phyloP scores from a whole-genome alignment of 2,888 invertebrate species.

The Pheosia tremula region DNA sequence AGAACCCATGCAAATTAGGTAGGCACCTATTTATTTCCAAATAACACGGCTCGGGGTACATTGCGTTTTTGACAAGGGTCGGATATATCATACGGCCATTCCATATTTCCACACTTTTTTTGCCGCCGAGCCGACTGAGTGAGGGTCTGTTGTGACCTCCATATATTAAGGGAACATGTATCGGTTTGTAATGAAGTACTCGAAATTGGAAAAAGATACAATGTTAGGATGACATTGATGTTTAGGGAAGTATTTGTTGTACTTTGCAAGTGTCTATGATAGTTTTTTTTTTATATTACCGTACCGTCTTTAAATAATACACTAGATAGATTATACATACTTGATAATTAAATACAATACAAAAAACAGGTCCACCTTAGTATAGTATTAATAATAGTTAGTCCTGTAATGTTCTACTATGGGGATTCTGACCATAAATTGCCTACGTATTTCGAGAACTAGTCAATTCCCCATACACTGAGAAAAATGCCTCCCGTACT shows the following conservation, averaged over 20 bases:
- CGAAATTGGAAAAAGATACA: slow-evolving; percentile 41
- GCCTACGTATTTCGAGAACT: too few species aligned
- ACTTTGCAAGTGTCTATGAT: too few species aligned
- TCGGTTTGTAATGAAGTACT: slow-evolving; percentile 48
- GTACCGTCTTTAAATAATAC: too few species aligned
- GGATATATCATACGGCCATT: slow-evolving; percentile 60
- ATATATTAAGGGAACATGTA: slow-evolving; percentile 55
- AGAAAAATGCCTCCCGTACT: too few species aligned
- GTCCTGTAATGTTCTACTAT: too few species aligned
- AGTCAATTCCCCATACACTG: too few species aligned
- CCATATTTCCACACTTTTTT: slow-evolving; percentile 64
- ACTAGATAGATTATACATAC: too few species aligned
- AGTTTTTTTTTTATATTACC: too few species aligned
- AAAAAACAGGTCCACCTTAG: too few species aligned
- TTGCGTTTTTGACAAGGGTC: slow-evolving; percentile 61
- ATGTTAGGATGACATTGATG: slow-evolving; percentile 8
- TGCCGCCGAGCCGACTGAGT: slow-evolving; percentile 53
- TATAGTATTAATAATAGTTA: too few species aligned
- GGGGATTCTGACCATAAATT: too few species aligned
- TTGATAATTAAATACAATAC: too few species aligned
- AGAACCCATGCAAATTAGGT: slow-evolving; percentile 55
- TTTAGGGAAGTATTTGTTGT: background rate
- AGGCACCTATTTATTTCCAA: slow-evolving; percentile 56
- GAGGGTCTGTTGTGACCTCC: slow-evolving; percentile 50
- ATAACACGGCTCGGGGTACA: slow-evolving; percentile 43